phyloP scores from a whole-genome alignment of 2,797 vertebrate species.

The Phaenicophaeus curvirostris region DNA sequence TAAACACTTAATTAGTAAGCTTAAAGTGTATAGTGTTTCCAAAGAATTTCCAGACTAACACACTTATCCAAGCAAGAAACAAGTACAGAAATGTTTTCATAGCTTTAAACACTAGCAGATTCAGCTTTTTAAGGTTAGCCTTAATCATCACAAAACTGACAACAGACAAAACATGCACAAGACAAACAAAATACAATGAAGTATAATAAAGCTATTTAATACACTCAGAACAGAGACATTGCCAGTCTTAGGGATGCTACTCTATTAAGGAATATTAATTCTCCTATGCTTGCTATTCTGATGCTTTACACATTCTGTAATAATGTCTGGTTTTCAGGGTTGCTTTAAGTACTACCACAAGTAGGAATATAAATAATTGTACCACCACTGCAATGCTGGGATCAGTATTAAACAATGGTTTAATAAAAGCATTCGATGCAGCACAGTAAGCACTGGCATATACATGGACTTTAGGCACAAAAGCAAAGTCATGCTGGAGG shows the following conservation, averaged over 20 bases:
- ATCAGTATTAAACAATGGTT: not conserved
- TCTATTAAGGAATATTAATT: not conserved
- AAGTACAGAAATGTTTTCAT: not conserved
- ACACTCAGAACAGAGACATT: not conserved
- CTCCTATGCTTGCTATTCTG: not conserved
- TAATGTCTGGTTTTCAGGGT: rapidly evolving
- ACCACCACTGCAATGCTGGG: not conserved
- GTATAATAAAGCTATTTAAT: not conserved
- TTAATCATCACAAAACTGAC: not conserved
- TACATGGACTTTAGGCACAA: not conserved
- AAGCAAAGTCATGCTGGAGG: not conserved
- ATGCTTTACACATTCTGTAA: not conserved
- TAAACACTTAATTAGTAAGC: not conserved
- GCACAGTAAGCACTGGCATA: rapidly evolving
- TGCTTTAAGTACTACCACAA: not conserved
- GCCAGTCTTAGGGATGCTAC: not conserved
- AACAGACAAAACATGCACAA: not conserved
- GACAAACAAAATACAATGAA: not conserved
- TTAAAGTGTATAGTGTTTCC: not conserved
- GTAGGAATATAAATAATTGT: not conserved
- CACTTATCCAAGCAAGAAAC: not conserved
- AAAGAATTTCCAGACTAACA: not conserved
- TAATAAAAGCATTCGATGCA: not conserved
- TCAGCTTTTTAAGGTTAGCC: not conserved
- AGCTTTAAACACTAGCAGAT: not conserved